phyloP scores from a whole-genome alignment of 2,797 vertebrate species.

The Helicolenus hilgendorfi region DNA sequence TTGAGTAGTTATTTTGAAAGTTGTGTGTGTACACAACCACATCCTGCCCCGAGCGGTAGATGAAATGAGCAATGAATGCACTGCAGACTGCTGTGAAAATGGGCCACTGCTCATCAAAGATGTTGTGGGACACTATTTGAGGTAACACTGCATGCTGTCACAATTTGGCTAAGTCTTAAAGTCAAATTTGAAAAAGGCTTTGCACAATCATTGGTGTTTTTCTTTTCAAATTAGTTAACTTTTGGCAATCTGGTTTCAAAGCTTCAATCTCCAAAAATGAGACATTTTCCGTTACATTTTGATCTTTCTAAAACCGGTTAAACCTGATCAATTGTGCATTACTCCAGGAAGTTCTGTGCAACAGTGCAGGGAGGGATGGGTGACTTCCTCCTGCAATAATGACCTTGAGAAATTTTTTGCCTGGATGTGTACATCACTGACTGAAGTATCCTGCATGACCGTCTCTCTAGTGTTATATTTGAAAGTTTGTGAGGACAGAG shows the following conservation, averaged over 20 bases:
- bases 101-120: conserved; percentile 27
- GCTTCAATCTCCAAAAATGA: not conserved
- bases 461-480: not conserved
- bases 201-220: not conserved
- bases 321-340: not conserved
- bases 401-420: conserved; percentile 42
- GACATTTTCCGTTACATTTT: not conserved
- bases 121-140: not conserved
- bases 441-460: not conserved
- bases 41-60: conserved; percentile 83
- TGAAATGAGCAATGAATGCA: conserved; percentile 46
- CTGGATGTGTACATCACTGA: conserved; percentile 1
- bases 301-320: not conserved
- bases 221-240: not conserved
- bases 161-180: not conserved
- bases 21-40: conserved; percentile 79
- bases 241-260: not conserved
- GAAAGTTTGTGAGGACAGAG: not conserved
- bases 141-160: not conserved
- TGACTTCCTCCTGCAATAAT: conserved; percentile 40
- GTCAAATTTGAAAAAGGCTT: not conserved
- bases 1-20: conserved; percentile 87
- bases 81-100: conserved; percentile 51
- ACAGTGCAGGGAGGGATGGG: conserved; percentile 15
- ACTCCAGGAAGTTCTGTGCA: not conserved